Evolutionary conservation across 2,113 vertebrate species (phyloP).

Genomic region (Gorsachius goisagi): DNA sequence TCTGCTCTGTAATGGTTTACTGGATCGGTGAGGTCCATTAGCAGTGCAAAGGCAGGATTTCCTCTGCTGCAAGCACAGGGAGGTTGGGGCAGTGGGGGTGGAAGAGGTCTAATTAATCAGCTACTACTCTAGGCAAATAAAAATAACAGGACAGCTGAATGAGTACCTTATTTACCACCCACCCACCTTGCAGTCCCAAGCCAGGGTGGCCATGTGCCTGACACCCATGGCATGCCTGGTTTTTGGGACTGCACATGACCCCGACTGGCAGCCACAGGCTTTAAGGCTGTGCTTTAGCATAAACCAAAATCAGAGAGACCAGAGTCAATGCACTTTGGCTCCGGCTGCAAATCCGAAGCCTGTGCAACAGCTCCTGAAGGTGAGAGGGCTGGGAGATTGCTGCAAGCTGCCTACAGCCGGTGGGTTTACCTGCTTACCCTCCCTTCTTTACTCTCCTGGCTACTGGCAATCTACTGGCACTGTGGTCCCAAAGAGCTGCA

Average conservation of each 20-base stretch:
- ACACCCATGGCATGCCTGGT: rapidly evolving
- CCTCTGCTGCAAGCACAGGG: not conserved
- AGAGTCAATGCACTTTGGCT: not conserved
- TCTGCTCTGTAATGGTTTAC: not conserved
- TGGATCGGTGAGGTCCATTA: not conserved
- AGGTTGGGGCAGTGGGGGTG: not conserved
- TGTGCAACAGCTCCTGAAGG: not conserved
- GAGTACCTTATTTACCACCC: not conserved
- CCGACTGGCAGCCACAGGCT: not conserved
- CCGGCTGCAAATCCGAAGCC: not conserved
- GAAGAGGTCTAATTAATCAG: not conserved
- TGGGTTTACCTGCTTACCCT: not conserved
- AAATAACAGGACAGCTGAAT: not conserved
- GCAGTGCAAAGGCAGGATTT: not conserved
- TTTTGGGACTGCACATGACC: not conserved
- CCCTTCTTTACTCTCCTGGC: not conserved
- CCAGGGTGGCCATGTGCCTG: not conserved
- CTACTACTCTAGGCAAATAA: not conserved
- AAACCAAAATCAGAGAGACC: not conserved
- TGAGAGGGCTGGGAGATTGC: not conserved
- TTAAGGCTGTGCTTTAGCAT: not conserved
- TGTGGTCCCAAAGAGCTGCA: not conserved
- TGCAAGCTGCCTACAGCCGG: not conserved
- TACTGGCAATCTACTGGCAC: not conserved
- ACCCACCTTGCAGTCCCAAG: not conserved